Percentiles rank a stretch among this genome's conserved stretches.
phyloP scores from a whole-genome alignment of 2,113 vertebrate genomes.

The Nipponia nippon region DNA sequence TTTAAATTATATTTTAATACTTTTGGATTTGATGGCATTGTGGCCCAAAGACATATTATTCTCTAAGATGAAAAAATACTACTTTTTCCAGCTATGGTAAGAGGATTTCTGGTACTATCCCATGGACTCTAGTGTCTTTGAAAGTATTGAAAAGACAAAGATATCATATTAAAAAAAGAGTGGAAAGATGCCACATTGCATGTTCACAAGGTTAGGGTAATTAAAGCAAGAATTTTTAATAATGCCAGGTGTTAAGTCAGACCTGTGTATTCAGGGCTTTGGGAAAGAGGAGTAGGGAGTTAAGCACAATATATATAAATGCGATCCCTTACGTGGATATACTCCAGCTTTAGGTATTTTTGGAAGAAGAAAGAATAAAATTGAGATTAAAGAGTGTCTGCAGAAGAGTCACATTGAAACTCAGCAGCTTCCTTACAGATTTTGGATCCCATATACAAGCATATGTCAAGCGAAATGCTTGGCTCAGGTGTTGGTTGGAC shows the following conservation, averaged over 20 bases:
- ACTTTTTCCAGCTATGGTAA: not conserved
- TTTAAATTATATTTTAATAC: not conserved
- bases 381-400: slow-evolving; percentile 33
- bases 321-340: not conserved
- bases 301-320: not conserved
- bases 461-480: slow-evolving; percentile 10
- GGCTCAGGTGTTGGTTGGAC: slow-evolving; percentile 45
- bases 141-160: not conserved
- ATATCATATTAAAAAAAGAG: not conserved
- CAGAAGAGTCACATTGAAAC: slow-evolving; percentile 18
- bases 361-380: not conserved
- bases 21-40: not conserved
- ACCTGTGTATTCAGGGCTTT: not conserved
- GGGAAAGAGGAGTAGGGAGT: not conserved
- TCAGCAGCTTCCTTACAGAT: slow-evolving; percentile 34
- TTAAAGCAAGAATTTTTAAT: not conserved
- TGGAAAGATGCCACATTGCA: not conserved
- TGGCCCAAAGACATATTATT: not conserved
- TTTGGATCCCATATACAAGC: slow-evolving; percentile 36
- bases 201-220: not conserved
- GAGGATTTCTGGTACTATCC: not conserved
- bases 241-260: not conserved
- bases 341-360: slow-evolving; percentile 1
- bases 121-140: not conserved
- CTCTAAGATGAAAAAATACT: not conserved